A percentile compares a stretch with the other conserved stretches of the same genome.
Conservation (phyloP, 2,888 invertebrate species). For the Ectobius pallidus region DNA sequence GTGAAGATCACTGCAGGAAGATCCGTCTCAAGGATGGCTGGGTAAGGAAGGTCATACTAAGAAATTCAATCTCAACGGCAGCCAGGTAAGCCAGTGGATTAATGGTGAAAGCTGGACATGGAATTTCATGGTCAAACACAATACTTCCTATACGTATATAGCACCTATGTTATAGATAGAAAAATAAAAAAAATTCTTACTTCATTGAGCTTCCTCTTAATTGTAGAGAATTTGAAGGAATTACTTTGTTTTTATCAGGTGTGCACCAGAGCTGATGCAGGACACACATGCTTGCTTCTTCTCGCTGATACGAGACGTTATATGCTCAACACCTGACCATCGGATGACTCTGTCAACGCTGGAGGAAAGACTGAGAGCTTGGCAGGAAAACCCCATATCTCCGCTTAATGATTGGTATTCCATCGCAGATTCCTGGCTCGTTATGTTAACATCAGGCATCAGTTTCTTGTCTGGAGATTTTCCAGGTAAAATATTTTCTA, state of each 20-base stretch:
- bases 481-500: conserved; percentile 59
- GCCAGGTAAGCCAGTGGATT: too few species aligned
- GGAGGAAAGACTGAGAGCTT: conserved; percentile 72
- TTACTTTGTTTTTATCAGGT: conserved; percentile 45
- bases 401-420: conserved; percentile 81
- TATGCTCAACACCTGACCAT: conserved; percentile 84
- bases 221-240: too few species aligned
- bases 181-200: too few species aligned
- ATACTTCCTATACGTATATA: too few species aligned
- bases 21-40: too few species aligned
- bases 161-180: too few species aligned
- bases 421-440: conserved; percentile 71
- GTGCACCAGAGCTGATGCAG: conserved; percentile 68
- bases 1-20: too few species aligned
- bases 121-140: too few species aligned
- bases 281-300: conserved; percentile 87
- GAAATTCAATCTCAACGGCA: too few species aligned
- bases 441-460: conserved; percentile 76
- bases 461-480: conserved; percentile 85
- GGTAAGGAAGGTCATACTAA: too few species aligned
- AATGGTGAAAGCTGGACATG: too few species aligned
- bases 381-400: conserved; percentile 81
- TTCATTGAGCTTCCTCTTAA: too few species aligned
- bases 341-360: conserved; percentile 79
- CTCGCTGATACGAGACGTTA: conserved; percentile 84